Evolutionary conservation across 2,797 vertebrate genomes (phyloP).

Genomic region (Trematomus bernacchii): DNA sequence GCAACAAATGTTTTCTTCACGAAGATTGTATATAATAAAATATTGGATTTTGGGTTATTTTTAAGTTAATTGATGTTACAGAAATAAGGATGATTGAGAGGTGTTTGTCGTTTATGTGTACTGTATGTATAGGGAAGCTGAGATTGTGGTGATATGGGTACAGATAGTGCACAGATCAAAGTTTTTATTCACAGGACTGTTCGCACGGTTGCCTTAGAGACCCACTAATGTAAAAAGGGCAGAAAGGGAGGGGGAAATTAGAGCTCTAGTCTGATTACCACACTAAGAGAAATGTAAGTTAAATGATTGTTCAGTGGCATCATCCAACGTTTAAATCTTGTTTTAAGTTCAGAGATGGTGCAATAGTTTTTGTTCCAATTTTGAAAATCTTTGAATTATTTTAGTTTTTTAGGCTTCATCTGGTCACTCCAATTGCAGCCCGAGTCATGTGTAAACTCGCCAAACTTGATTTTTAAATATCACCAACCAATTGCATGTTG

Average conservation of each 20-base stretch:
- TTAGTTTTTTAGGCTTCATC: constrained; percentile 9
- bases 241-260: constrained; percentile 50
- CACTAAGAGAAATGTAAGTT: constrained; percentile 31
- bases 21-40: constrained; percentile 79
- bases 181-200: constrained; percentile 64
- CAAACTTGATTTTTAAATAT: constrained; percentile 36
- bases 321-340: constrained; percentile 39
- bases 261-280: constrained; percentile 19
- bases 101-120: constrained; percentile 53
- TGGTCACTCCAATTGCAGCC: constrained; percentile 15
- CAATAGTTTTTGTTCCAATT: constrained; percentile 31
- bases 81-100: constrained; percentile 41
- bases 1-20: constrained; percentile 52
- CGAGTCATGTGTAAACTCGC: constrained; percentile 15
- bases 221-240: constrained; percentile 59
- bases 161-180: constrained; percentile 65
- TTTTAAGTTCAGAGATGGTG: constrained; percentile 56
- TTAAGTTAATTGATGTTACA: constrained; percentile 72
- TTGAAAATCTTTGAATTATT: not conserved
- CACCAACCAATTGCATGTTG: constrained; percentile 15
- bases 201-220: constrained; percentile 85
- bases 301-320: constrained; percentile 42
- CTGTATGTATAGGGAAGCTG: constrained; percentile 40
- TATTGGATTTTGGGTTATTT: constrained; percentile 71
- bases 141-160: constrained; percentile 44